Conservation (phyloP, 2,888 invertebrate genomes). For the Alloplasta piceator region DNA sequence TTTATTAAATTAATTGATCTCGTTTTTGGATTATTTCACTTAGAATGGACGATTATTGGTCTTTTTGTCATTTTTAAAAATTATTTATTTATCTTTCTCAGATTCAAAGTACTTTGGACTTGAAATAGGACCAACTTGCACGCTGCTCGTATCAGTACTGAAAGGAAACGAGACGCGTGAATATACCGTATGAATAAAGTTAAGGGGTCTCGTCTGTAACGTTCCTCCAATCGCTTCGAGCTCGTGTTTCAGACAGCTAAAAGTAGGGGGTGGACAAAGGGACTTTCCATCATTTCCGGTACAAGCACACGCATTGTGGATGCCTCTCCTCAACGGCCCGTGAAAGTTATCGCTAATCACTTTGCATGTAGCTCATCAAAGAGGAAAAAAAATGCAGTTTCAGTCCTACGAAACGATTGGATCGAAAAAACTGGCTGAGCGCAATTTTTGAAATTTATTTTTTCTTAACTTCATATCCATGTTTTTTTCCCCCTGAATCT, state of each 20-base stretch:
- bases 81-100: not conserved
- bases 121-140: constrained; percentile 41
- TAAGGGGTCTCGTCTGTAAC: constrained; percentile 49
- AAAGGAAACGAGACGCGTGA: constrained; percentile 33
- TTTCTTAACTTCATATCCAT: no score
- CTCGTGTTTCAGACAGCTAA: constrained; percentile 18
- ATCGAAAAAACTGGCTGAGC: no score
- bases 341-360: constrained; percentile 13
- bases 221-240: constrained; percentile 52
- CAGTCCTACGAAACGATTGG: no score
- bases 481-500: no score
- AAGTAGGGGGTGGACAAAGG: constrained; percentile 61
- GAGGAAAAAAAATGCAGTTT: not conserved
- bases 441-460: no score
- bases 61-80: not conserved
- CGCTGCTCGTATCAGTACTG: constrained; percentile 62
- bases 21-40: no score
- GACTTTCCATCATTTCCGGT: constrained; percentile 56
- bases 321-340: not conserved
- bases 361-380: not conserved
- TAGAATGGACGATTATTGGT: no score
- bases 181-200: constrained; percentile 24
- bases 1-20: no score
- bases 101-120: not conserved
- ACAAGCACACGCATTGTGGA: not conserved